phyloP scores from a whole-genome alignment of 2,113 vertebrate genomes.

The Murina feae region DNA sequence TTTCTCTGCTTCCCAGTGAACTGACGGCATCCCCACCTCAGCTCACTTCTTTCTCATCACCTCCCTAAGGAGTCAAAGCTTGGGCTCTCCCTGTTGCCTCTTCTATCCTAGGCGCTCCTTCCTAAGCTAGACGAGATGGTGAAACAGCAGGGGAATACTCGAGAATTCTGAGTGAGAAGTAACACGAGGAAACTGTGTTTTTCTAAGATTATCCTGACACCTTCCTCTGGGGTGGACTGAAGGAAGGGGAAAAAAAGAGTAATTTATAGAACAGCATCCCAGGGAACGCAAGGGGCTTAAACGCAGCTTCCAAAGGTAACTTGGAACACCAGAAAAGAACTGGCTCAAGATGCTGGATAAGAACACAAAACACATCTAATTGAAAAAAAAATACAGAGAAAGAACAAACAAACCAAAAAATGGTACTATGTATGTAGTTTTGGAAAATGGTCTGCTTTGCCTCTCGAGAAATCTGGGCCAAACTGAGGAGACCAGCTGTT shows the following conservation, averaged over 20 bases:
- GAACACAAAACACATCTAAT: slow-evolving; percentile 1
- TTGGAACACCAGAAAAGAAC: neutral
- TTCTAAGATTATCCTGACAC: neutral
- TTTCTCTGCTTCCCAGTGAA: neutral
- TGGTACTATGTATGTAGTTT: neutral
- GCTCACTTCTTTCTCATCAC: neutral
- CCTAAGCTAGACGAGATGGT: neutral
- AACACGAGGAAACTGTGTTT: neutral
- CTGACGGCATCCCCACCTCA: neutral
- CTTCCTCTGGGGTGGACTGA: neutral
- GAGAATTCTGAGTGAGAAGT: neutral
- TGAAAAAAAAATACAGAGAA: neutral
- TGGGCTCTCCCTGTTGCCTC: neutral
- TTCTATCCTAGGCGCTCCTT: neutral
- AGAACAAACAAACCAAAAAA: slow-evolving; percentile 21
- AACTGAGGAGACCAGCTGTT: slow-evolving; percentile 60
- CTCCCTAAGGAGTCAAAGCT: no score
- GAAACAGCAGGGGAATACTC: neutral
- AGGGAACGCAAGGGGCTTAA: neutral
- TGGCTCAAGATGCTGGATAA: neutral
- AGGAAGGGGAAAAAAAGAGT: neutral
- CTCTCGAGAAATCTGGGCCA: slow-evolving; percentile 51
- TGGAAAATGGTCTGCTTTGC: slow-evolving; percentile 53
- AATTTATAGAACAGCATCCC: neutral
- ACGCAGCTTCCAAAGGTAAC: neutral